phyloP scores from a whole-genome alignment of 2,113 vertebrate genomes.

The Chionis minor region DNA sequence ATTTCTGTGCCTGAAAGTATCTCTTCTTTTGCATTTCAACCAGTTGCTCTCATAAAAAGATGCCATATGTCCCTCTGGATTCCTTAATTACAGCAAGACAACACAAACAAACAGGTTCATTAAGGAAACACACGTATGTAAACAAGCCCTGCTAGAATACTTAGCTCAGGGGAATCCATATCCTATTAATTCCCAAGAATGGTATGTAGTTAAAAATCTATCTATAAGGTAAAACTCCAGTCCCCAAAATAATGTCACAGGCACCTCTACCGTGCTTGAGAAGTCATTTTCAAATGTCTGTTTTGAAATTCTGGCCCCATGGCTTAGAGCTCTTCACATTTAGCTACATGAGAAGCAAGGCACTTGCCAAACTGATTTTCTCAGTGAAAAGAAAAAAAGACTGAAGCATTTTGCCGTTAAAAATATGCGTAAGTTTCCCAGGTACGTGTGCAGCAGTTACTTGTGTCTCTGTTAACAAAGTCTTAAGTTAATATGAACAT shows the following conservation, averaged over 20 bases:
- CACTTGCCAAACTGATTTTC: constrained; percentile 2
- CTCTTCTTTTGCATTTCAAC: background rate
- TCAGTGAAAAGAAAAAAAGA: background rate
- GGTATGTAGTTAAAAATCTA: background rate
- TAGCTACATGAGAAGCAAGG: background rate
- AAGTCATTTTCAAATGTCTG: background rate
- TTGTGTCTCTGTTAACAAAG: background rate
- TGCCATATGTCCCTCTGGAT: background rate
- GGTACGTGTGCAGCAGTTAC: background rate
- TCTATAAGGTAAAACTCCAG: background rate
- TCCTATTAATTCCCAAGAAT: background rate
- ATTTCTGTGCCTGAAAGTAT: background rate
- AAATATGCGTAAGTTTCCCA: background rate
- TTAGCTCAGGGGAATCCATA: background rate
- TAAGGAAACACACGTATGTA: background rate
- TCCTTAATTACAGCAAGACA: background rate
- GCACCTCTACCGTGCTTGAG: background rate
- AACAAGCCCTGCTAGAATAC: background rate
- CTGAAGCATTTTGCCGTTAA: background rate
- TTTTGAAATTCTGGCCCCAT: background rate
- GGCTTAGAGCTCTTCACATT: background rate
- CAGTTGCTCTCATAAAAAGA: background rate
- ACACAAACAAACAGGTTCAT: background rate
- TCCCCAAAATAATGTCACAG: background rate
- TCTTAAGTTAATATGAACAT: background rate